Evolutionary conservation across 2,797 vertebrate genomes (phyloP), one percentile per base, ranked within the genome.

Genomic region (Ispidina picta): DNA sequence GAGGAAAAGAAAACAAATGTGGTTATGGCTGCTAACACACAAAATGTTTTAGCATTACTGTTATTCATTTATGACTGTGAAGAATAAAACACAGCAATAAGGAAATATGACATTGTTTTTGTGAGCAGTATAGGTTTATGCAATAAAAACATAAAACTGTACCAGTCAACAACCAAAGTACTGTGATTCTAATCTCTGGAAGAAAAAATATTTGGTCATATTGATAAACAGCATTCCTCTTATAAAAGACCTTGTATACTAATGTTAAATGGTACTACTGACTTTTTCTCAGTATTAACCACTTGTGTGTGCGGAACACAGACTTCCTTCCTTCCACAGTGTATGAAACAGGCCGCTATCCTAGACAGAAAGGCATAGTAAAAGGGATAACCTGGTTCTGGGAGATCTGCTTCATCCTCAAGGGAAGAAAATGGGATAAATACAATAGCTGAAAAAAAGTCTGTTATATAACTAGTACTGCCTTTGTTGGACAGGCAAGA

Each of bases 241-340:
- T 75, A 26, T 16, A 43, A 66, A 10, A 65, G 21, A 46, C 10
- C 5, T 6, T 25, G 7, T 29, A 18, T 52, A 6, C 46, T 62
- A 10, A 12, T 25, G 15, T n/a, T 66, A 41, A 78, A 54, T 29
- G 54, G 28, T 22, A 29, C 21, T 58, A 44, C 5, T 8, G 15
- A 66, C 18, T 44, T 82, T 59, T 77, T 26, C 29, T 59, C 10
- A 49, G 33, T 25, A 44, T 49, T 81, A 29, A 59, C 11, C 46
- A 43, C 51, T 41, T 37, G 6, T 26, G 3, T 46, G 62, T 9
- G 7, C 41, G 44, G 28, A 75, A 82, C 2, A 35, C 1, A 8
- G 25, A 15, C 26, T 58, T 44, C 28, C 23, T 44, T 41, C 14
- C 31, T 37, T 9, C 23, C 3, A 2, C 25, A 33, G 3, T 0